Conservation (phyloP, 1,140 invertebrate genomes). For the Mamestra configurata region DNA sequence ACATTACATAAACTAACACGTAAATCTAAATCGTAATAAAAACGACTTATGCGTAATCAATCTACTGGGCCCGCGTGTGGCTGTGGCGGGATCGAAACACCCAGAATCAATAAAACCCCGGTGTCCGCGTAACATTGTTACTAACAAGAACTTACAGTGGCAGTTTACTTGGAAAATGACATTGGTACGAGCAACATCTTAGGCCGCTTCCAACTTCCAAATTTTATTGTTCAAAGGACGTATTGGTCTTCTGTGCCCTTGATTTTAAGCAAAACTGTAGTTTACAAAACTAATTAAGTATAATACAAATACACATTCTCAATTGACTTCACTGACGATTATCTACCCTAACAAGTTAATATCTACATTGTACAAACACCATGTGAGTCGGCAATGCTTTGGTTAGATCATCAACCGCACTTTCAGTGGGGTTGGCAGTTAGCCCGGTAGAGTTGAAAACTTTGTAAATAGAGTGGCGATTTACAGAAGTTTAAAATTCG, state of each 20-base stretch:
- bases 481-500: constrained; percentile 66
- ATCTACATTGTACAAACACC: constrained; percentile 79
- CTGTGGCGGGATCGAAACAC: constrained; percentile 73
- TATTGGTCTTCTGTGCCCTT: constrained; percentile 78
- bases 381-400: constrained; percentile 62
- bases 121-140: constrained; percentile 76
- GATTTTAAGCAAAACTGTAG: constrained; percentile 60
- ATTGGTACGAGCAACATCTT: constrained; percentile 74
- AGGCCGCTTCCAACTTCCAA: constrained; percentile 75
- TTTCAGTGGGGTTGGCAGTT: constrained; percentile 59
- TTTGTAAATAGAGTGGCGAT: constrained; percentile 65
- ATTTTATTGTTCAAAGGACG: constrained; percentile 81
- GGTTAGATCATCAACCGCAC: constrained; percentile 57
- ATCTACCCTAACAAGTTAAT: constrained; percentile 79
- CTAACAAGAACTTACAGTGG: constrained; percentile 79
- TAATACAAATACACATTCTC: constrained; percentile 73
- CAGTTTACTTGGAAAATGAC: constrained; percentile 80
- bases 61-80: constrained; percentile 78
- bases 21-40: constrained; percentile 87
- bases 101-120: constrained; percentile 85
- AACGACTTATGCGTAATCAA: constrained; percentile 82
- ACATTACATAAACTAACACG: constrained; percentile 88
- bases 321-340: constrained; percentile 79
- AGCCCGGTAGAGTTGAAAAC: constrained; percentile 63
- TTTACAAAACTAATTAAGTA: constrained; percentile 60